Evolutionary conservation across 2,888 invertebrate genomes (phyloP).

Genomic region (Cheilosia variabilis): DNA sequence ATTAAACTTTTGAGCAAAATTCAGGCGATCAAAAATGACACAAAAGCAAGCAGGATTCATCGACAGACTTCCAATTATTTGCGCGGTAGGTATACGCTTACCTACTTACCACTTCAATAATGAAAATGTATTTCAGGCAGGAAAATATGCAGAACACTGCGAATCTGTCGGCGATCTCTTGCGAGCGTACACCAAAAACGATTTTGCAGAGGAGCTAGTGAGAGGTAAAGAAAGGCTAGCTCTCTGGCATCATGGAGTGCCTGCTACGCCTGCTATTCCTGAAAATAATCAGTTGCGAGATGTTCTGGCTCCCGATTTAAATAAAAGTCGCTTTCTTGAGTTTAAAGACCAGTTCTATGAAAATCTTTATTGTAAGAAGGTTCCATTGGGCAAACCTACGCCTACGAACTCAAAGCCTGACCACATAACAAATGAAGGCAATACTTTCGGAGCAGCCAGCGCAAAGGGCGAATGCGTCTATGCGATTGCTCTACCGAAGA

Average conservation of each 20-base stretch:
- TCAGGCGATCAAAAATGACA: conserved; percentile 21
- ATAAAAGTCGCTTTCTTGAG: conserved; percentile 80
- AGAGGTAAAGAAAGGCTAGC: conserved; percentile 69
- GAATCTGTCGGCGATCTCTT: conserved; percentile 70
- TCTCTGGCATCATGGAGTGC: not conserved
- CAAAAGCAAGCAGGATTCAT: conserved; percentile 4
- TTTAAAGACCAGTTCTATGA: conserved; percentile 81
- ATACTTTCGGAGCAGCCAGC: conserved; percentile 77
- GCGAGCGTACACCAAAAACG: conserved; percentile 75
- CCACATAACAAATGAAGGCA: conserved; percentile 78
- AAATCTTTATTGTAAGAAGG: conserved; percentile 79
- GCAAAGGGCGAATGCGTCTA: conserved; percentile 71
- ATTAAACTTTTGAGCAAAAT: conserved; percentile 1
- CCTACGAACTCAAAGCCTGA: conserved; percentile 79
- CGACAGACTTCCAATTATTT: conserved; percentile 52
- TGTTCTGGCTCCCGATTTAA: conserved; percentile 77
- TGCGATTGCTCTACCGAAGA: conserved; percentile 78
- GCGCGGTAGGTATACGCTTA: conserved; percentile 36
- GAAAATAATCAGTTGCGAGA: conserved; percentile 76
- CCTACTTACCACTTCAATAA: not conserved
- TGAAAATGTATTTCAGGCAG: conserved; percentile 74
- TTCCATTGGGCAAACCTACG: conserved; percentile 77
- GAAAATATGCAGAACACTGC: conserved; percentile 50
- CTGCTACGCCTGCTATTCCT: conserved; percentile 74
- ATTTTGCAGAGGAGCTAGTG: conserved; percentile 78